Percentiles rank a stretch among this genome's conserved stretches.
Evolutionary conservation across 2,888 invertebrate species (phyloP).

Genomic region (Protodeltote pygarga): DNA sequence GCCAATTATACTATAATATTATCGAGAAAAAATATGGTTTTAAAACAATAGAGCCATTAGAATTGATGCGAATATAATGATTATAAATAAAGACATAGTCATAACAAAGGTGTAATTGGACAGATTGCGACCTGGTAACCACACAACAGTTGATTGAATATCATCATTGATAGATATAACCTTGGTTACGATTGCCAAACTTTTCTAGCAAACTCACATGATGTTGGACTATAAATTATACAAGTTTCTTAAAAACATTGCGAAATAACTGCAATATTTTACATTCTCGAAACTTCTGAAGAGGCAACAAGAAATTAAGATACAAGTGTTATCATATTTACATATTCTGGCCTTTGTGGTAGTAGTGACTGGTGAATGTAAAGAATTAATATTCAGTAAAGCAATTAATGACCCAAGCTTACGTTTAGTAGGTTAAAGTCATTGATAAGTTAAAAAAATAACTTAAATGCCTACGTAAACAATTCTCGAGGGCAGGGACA

Average conservation of each 20-base stretch:
- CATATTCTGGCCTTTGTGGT: neutral
- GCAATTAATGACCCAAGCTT: conserved; percentile 2
- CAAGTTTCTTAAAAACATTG: conserved; percentile 22
- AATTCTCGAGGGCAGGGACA: conserved; percentile 6
- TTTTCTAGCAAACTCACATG: conserved; percentile 10
- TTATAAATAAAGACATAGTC: conserved; percentile 30
- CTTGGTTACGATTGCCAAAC: conserved; percentile 24
- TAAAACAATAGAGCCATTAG: conserved; percentile 33
- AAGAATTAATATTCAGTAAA: too few species aligned
- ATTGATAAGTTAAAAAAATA: conserved; percentile 21
- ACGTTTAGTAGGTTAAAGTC: conserved; percentile 8
- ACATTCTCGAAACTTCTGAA: conserved; percentile 8
- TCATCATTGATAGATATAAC: conserved; percentile 9
- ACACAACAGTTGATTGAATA: conserved; percentile 10
- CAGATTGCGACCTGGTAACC: conserved; percentile 5
- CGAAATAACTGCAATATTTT: conserved; percentile 17
- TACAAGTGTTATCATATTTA: neutral
- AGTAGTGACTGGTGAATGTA: too few species aligned
- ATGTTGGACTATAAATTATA: conserved; percentile 20
- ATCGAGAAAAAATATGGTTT: conserved; percentile 8
- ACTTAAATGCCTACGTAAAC: neutral
- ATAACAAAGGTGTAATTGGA: conserved; percentile 14
- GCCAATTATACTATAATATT: conserved; percentile 1
- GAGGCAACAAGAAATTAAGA: conserved; percentile 11
- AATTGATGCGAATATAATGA: conserved; percentile 16